Percentiles rank a stretch among this genome's conserved stretches.
Evolutionary conservation across 2,113 vertebrate genomes (phyloP).

Genomic region (Corapipo altera): DNA sequence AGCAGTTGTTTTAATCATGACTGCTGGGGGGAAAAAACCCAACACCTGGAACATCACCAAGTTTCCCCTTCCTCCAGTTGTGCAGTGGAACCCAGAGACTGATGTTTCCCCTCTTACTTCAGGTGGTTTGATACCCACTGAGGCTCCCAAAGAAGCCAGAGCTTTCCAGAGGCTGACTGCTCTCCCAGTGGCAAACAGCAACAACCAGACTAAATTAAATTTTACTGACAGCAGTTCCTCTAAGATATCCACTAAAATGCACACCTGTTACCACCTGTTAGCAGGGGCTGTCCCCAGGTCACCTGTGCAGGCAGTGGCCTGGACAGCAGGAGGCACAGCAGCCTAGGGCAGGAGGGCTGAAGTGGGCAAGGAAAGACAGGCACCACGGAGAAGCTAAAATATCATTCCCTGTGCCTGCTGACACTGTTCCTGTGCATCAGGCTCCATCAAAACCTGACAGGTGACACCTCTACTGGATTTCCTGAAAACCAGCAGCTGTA

Average conservation of each 20-base stretch:
- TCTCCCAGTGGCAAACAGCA: background rate
- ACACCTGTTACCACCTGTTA: fast-evolving
- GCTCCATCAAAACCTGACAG: background rate
- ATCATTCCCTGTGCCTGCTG: background rate
- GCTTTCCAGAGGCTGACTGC: background rate
- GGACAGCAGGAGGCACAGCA: background rate
- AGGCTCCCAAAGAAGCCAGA: background rate
- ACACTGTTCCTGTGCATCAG: background rate
- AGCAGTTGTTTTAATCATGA: background rate
- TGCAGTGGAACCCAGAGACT: fast-evolving
- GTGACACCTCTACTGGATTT: background rate
- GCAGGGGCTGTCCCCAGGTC: fast-evolving
- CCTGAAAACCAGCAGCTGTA: background rate
- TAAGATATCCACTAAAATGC: background rate
- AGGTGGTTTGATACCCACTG: background rate
- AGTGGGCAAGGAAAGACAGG: background rate
- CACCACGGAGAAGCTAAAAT: fast-evolving
- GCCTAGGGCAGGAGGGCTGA: background rate
- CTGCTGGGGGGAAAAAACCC: too few relatives aligned
- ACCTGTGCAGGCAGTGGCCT: background rate
- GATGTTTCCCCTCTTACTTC: background rate
- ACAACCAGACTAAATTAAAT: background rate
- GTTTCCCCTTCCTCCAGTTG: background rate
- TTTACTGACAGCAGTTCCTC: background rate
- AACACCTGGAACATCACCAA: background rate